Conservation (phyloP, 2,888 invertebrate genomes). For the Leptinotarsa rubiginosa region DNA sequence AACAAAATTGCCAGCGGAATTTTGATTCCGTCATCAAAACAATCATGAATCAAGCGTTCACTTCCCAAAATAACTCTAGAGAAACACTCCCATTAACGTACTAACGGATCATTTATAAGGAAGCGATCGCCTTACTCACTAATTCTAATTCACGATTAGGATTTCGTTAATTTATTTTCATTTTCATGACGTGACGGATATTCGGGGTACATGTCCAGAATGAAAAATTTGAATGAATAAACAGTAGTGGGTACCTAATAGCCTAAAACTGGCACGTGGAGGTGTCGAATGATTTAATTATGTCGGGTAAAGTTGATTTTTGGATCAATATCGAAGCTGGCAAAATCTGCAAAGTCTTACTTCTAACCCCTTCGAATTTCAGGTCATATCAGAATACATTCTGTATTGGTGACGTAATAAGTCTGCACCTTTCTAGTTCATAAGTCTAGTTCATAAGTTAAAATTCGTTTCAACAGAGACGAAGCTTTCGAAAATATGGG, state of each 20-base stretch:
- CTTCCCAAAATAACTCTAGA: constrained; percentile 2
- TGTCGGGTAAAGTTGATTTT: background rate
- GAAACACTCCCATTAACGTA: constrained; percentile 4
- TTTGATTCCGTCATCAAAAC: background rate
- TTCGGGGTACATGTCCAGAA: background rate
- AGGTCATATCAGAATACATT: too few relatives aligned
- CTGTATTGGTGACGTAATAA: too few relatives aligned
- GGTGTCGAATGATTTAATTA: background rate
- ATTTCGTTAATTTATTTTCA: constrained; percentile 11
- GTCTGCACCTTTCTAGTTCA: too few relatives aligned
- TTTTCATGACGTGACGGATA: constrained; percentile 4
- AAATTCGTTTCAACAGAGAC: too few relatives aligned
- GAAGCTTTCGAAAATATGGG: too few relatives aligned
- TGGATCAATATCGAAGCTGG: too few relatives aligned
- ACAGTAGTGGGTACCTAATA: background rate
- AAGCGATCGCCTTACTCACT: background rate
- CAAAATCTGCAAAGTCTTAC: too few relatives aligned
- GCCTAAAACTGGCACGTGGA: background rate
- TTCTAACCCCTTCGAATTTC: too few relatives aligned
- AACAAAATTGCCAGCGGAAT: background rate
- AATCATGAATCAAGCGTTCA: background rate
- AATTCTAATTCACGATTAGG: background rate
- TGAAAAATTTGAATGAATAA: background rate
- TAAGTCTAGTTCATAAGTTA: too few relatives aligned
- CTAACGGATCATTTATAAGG: constrained; percentile 10